Evolutionary conservation across 2,888 invertebrate species (phyloP).

Genomic region (Dendrolimus houi): DNA sequence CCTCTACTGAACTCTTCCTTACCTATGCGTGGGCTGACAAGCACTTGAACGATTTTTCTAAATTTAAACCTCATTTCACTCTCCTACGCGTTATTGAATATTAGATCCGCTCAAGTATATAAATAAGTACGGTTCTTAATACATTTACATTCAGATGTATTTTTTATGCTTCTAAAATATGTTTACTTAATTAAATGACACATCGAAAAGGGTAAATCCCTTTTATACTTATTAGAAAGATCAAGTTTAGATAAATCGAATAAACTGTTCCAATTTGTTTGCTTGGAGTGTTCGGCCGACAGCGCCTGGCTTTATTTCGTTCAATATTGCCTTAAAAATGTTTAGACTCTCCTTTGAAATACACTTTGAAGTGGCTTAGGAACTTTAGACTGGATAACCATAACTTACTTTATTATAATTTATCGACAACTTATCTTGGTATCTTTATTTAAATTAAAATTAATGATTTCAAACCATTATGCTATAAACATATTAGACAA

Average conservation of each 20-base stretch:
- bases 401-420: background rate
- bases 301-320: conserved; percentile 32
- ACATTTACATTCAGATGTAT: background rate
- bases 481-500: too few species aligned
- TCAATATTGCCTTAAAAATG: conserved; percentile 24
- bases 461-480: too few species aligned
- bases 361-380: background rate
- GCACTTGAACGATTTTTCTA: too few species aligned
- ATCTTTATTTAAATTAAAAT: too few species aligned
- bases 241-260: conserved; percentile 30
- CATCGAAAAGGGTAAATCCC: background rate
- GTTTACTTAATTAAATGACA: background rate
- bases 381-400: background rate
- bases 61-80: too few species aligned
- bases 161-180: background rate
- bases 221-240: conserved; percentile 16
- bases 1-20: too few species aligned
- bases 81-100: too few species aligned
- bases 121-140: background rate
- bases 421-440: too few species aligned
- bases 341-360: conserved; percentile 3
- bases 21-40: too few species aligned
- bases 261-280: conserved; percentile 42
- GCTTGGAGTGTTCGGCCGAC: conserved; percentile 30
- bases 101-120: too few species aligned